Evolutionary conservation across 2,888 invertebrate genomes (phyloP).

Genomic region (Poecilobothrus nobilitatus): DNA sequence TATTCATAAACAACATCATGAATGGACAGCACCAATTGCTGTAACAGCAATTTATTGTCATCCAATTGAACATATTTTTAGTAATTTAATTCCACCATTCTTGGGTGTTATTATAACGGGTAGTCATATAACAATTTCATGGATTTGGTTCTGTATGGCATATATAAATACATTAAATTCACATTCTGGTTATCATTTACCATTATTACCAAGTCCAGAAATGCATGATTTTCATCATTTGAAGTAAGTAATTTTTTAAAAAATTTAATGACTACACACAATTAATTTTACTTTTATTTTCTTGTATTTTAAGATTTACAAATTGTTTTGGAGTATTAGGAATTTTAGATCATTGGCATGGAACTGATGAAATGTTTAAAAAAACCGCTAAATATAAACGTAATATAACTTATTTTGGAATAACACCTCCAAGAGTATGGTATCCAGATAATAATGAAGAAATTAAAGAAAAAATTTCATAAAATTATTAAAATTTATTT

Average conservation of each 20-base stretch:
- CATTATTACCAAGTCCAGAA: constrained; percentile 76
- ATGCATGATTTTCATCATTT: constrained; percentile 83
- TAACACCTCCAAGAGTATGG: constrained; percentile 57
- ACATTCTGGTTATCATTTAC: constrained; percentile 78
- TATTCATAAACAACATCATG: constrained; percentile 79
- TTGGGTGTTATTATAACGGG: constrained; percentile 65
- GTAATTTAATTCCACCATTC: constrained; percentile 67
- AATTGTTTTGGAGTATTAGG: constrained; percentile 78
- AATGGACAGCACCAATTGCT: constrained; percentile 80
- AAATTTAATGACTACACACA: background rate
- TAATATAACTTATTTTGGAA: constrained; percentile 62
- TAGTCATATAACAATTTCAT: constrained; percentile 65
- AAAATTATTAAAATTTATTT: background rate
- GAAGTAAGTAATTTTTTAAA: constrained; percentile 50
- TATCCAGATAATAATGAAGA: constrained; percentile 49
- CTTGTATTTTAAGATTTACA: constrained; percentile 55
- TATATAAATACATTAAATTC: constrained; percentile 69
- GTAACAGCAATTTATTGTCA: constrained; percentile 73
- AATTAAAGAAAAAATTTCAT: background rate
- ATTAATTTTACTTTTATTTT: no score
- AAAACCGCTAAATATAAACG: constrained; percentile 61
- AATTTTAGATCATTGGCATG: constrained; percentile 71
- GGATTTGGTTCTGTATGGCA: constrained; percentile 71
- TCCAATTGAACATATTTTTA: constrained; percentile 66
- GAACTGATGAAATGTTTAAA: constrained; percentile 69